Evolutionary conservation across 2,888 invertebrate species (phyloP).

Genomic region (Gisinianus flammeolus): DNA sequence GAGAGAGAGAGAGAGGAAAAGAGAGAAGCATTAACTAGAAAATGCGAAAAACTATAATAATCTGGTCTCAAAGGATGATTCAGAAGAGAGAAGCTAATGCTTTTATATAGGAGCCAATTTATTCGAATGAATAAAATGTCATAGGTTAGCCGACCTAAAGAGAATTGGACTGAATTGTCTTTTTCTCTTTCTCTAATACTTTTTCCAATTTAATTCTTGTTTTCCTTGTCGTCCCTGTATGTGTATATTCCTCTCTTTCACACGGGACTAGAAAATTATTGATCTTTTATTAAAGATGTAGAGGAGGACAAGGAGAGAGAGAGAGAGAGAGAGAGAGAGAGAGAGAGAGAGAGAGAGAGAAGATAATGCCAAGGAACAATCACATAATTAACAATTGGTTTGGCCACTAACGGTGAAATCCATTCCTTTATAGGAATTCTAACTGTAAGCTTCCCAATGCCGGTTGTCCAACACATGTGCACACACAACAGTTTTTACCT

Average conservation of each 20-base stretch:
- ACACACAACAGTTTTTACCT: too few species aligned
- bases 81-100: background rate
- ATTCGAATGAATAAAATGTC: slow-evolving; percentile 18
- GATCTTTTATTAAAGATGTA: background rate
- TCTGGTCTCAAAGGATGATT: slow-evolving; percentile 10
- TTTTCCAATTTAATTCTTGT: too few species aligned
- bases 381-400: too few species aligned
- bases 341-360: too few species aligned
- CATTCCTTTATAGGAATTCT: too few species aligned
- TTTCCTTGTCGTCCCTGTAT: background rate
- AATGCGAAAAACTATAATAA: too few species aligned
- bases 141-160: background rate
- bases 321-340: background rate
- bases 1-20: background rate
- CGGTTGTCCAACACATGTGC: too few species aligned
- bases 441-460: too few species aligned
- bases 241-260: background rate
- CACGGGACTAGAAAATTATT: background rate
- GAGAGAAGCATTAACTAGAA: too few species aligned
- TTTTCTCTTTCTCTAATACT: background rate
- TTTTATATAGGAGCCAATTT: background rate
- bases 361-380: too few species aligned
- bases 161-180: background rate
- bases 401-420: too few species aligned
- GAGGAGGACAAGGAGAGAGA: background rate